phyloP scores from a whole-genome alignment of 2,797 vertebrate genomes.

The Holocentrus rufus region DNA sequence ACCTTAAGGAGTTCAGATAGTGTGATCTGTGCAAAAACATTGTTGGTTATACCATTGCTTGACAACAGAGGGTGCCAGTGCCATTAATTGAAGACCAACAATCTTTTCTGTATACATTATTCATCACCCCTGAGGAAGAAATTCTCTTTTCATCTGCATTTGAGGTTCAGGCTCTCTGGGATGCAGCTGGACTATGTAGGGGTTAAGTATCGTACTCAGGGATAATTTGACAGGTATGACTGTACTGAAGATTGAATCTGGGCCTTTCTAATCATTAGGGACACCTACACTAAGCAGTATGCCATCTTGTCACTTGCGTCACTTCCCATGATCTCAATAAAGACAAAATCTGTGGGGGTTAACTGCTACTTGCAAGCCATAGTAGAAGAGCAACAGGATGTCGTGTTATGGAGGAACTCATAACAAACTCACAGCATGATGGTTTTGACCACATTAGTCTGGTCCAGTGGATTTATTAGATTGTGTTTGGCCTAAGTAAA shows the following conservation, averaged over 20 bases:
- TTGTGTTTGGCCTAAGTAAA: not conserved
- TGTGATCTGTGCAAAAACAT: not conserved
- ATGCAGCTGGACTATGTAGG: no score
- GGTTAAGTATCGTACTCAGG: no score
- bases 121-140: no score
- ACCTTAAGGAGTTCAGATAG: not conserved
- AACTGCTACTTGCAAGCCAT: not conserved
- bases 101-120: not conserved
- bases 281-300: no score
- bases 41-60: not conserved
- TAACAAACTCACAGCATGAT: not conserved
- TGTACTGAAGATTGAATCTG: no score
- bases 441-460: not conserved
- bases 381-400: not conserved
- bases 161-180: no score
- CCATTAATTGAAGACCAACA: conserved; percentile 24
- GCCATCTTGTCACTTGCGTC: not conserved
- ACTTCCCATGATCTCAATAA: not conserved
- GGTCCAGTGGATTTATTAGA: not conserved
- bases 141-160: no score
- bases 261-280: no score
- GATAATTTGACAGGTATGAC: no score
- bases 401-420: not conserved
- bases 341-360: not conserved
- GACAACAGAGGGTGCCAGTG: conserved; percentile 72